Evolutionary conservation across 1,140 invertebrate genomes (phyloP).

Genomic region (Zaprionus gabonicus): DNA sequence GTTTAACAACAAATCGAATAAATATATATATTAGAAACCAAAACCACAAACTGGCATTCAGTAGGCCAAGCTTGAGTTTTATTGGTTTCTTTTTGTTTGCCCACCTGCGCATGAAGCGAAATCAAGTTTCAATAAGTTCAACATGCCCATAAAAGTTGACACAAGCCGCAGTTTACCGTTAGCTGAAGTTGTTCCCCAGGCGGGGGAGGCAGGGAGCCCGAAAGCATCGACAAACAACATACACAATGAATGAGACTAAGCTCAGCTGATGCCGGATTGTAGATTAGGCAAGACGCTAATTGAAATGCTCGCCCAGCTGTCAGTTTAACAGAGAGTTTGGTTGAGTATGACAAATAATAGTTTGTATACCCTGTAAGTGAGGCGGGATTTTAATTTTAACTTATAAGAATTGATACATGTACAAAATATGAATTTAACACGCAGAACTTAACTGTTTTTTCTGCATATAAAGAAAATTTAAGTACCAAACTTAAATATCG

Average conservation of each 20-base stretch:
- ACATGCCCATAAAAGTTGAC: slow-evolving; percentile 45
- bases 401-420: background rate
- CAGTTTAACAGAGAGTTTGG: background rate
- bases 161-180: slow-evolving; percentile 35
- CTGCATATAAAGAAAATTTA: too few relatives aligned
- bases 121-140: slow-evolving; percentile 36
- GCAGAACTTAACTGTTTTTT: background rate
- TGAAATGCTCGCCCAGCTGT: slow-evolving; percentile 40
- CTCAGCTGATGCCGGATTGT: slow-evolving; percentile 21
- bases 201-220: background rate
- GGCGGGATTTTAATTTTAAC: background rate
- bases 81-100: slow-evolving; percentile 5
- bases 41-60: slow-evolving; percentile 6
- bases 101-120: slow-evolving; percentile 27
- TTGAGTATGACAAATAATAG: slow-evolving; percentile 14
- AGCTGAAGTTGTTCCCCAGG: slow-evolving; percentile 2
- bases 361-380: background rate
- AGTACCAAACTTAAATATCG: too few relatives aligned
- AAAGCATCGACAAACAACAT: background rate
- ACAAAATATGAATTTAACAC: background rate
- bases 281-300: slow-evolving; percentile 33
- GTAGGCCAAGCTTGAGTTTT: slow-evolving; percentile 28
- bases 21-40: background rate
- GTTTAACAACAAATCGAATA: background rate
- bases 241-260: slow-evolving; percentile 6